Evolutionary conservation across 2,888 invertebrate species (phyloP), one percentile per base, ranked within the genome.

Genomic region (Laothoe populi): DNA sequence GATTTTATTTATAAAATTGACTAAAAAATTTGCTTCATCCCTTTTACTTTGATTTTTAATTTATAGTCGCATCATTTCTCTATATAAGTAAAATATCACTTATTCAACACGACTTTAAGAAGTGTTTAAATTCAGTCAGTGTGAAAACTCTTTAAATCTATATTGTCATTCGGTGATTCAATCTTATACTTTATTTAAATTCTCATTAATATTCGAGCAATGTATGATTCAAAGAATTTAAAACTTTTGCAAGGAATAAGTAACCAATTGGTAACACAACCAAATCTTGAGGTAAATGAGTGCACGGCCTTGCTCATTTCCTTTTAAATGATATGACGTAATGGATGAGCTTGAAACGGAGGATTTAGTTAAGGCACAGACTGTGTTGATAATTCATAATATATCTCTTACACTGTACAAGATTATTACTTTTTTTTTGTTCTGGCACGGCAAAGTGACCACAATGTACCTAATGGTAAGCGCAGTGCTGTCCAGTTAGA

Each of bases 201-300:
- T 35, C 31, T 53, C 35, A 53, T 53, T 53, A 53, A 35, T 16
- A 53, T 53, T 53, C 53, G 19, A 35, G 19, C 53, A 31, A 53
- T 35, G 53, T 53, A 53, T 31, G 19, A 16, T 35, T 53, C 53
- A 35, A 31, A 53, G 53, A 53, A 53, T 19, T 19, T 53, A 11
- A 53, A 35, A 53, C 53, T 53, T 53, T 53, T 53, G 53, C 19
- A 26, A 49, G 53, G 35, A 19, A 35, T 53, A 16, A 31, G 24
- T 24, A 46, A 46, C 23, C 24, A 23, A 53, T 26, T 2, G 35
- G 53, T 35, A 35, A 53, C 19, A 11, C 19, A 10, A 35, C 10
- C 31, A 53, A 53, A 53, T 35, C 10, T 35, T 35, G 19, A 53
- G 35, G 53, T 53, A 53, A 62, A 46, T 62, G 23, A 31, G 48